These are phyloP conservation scores for Hoplostethus atlanticus DNA, from an alignment of 2,797 vertebrate species.

Conservation along the genomic window DNA sequence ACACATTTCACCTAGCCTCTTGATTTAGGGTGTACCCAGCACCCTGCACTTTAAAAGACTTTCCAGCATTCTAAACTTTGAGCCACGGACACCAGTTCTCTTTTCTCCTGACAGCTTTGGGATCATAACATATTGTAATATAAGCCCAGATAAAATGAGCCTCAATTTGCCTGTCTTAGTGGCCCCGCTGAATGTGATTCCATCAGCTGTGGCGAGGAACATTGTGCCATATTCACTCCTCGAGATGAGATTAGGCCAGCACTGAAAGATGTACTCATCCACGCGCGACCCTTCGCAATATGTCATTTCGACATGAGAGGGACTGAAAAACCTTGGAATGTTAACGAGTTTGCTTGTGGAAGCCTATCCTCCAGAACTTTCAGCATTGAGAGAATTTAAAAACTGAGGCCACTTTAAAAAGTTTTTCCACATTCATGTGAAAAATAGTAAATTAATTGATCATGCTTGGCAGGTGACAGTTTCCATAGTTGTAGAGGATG, in stretches of 20 bases:
- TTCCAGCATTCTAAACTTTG: conserved; percentile 19
- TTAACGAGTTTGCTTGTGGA: conserved; percentile 36
- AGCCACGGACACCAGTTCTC: not conserved
- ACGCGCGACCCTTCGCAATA: conserved; percentile 29
- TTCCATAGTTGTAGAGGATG: not conserved
- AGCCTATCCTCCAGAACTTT: not conserved
- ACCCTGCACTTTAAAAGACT: conserved; percentile 17
- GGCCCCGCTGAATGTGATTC: conserved; percentile 49
- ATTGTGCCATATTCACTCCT: conserved; percentile 44
- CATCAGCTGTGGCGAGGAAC: conserved; percentile 52
- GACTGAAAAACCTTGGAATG: conserved; percentile 39
- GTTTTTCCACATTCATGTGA: conserved; percentile 17
- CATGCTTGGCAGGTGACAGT: too few species aligned
- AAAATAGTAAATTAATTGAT: conserved; percentile 23
- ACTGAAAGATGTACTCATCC: conserved; percentile 52
- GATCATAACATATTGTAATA: conserved; percentile 51
- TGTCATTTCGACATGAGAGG: conserved; percentile 41
- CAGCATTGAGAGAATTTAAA: not conserved
- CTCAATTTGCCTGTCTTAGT: conserved; percentile 48
- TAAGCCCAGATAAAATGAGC: conserved; percentile 57
- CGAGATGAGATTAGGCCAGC: conserved; percentile 55
- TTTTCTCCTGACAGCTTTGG: conserved; percentile 22
- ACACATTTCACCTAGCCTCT: not conserved
- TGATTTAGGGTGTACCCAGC: not conserved
- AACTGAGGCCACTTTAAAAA: not conserved